These are phyloP conservation scores for Xiphophorus birchmanni DNA, from an alignment of 2,797 vertebrate genomes.

Conservation along the genomic window DNA sequence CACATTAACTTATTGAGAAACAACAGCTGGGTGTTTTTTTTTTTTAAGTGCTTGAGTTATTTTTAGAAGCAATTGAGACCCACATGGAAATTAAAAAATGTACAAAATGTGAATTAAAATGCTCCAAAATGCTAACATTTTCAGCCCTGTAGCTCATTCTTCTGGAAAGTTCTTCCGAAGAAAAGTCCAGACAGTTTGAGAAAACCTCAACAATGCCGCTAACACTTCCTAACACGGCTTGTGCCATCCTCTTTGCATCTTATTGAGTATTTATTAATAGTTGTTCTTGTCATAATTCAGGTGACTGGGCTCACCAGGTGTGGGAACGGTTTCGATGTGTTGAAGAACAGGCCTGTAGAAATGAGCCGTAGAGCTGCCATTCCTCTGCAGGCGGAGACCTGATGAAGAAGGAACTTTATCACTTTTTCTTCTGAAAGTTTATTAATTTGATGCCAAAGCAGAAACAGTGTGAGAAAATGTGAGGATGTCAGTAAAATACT, in stretches of 20 bases:
- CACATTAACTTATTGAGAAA: too few relatives aligned
- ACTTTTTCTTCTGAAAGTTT: background rate
- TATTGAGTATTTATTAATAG: background rate
- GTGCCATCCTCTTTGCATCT: background rate
- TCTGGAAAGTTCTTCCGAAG: background rate
- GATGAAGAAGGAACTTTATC: slow-evolving; percentile 12
- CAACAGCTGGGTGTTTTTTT: too few relatives aligned
- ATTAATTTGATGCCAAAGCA: background rate
- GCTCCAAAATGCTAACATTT: background rate
- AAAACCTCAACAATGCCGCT: background rate
- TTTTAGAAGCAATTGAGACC: too few relatives aligned
- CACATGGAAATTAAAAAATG: too few relatives aligned
- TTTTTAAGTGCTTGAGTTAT: too few relatives aligned
- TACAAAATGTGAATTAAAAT: too few relatives aligned
- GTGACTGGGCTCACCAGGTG: slow-evolving; percentile 40
- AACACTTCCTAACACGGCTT: background rate
- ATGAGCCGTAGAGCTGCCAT: background rate
- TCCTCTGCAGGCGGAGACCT: slow-evolving; percentile 46
- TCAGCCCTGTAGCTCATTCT: background rate
- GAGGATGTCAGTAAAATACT: background rate
- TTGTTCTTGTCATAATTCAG: background rate
- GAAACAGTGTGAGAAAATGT: background rate
- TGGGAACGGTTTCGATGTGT: slow-evolving; percentile 56
- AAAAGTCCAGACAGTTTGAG: background rate
- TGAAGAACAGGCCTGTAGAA: slow-evolving; percentile 49